These are phyloP conservation scores for Hephaestus fuliginosus DNA, from an alignment of 2,797 vertebrate genomes.

Conservation along the genomic window DNA sequence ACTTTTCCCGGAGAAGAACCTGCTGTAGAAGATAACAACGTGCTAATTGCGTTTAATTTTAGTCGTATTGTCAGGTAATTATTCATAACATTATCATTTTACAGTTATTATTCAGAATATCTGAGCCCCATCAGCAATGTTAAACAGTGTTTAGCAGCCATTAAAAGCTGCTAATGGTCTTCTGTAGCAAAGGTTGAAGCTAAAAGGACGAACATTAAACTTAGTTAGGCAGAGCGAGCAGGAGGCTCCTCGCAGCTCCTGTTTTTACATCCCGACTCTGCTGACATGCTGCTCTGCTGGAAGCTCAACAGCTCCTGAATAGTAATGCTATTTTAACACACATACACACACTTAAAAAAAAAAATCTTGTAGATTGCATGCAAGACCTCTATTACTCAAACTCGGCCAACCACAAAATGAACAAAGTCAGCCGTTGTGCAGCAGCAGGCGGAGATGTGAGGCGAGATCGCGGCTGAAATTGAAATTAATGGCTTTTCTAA, in stretches of 20 bases:
- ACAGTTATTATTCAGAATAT: slow-evolving; percentile 28
- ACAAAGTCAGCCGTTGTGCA: slow-evolving; percentile 71
- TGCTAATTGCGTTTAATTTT: slow-evolving; percentile 13
- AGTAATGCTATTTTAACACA: slow-evolving; percentile 58
- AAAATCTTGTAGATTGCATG: slow-evolving; percentile 52
- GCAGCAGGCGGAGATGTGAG: slow-evolving; percentile 59
- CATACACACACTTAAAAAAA: slow-evolving; percentile 26
- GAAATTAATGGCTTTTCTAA: slow-evolving; percentile 80
- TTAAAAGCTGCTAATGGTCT: slow-evolving; percentile 57
- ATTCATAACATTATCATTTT: slow-evolving; percentile 14
- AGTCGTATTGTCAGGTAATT: slow-evolving; percentile 21
- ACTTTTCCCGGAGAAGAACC: neutral
- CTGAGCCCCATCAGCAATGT: slow-evolving; percentile 17
- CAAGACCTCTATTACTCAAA: slow-evolving; percentile 76
- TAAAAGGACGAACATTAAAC: slow-evolving; percentile 60
- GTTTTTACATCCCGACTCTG: slow-evolving; percentile 34
- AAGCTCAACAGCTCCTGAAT: slow-evolving; percentile 49
- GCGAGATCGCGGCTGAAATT: slow-evolving; percentile 60
- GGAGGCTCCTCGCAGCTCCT: slow-evolving; percentile 32
- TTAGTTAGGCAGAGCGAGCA: slow-evolving; percentile 45
- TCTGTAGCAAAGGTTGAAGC: slow-evolving; percentile 49
- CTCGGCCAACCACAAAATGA: slow-evolving; percentile 79
- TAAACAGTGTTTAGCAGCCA: slow-evolving; percentile 43
- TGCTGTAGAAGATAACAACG: neutral
- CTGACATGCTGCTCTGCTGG: slow-evolving; percentile 55